A percentile compares a stretch with the other conserved stretches of the same genome.
Evolutionary conservation across 2,888 invertebrate genomes (phyloP).

Genomic region (Acrobasis suavella): DNA sequence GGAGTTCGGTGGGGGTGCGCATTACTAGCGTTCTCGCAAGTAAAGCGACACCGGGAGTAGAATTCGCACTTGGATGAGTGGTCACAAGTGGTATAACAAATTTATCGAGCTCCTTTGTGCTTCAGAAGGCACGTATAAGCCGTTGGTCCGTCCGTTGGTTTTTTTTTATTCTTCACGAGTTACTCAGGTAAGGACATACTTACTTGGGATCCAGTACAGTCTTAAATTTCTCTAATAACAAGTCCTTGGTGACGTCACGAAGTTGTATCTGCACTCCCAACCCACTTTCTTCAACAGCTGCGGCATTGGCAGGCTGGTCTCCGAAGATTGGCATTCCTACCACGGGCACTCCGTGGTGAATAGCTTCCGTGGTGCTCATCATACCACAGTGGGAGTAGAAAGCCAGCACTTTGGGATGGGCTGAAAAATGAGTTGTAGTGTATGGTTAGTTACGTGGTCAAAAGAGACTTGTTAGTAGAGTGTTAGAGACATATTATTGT

Average conservation of each 20-base stretch:
- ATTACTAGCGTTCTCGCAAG: too few relatives aligned
- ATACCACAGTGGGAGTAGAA: slow-evolving; percentile 83
- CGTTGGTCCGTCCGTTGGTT: too few relatives aligned
- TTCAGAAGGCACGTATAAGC: too few relatives aligned
- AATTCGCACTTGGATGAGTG: too few relatives aligned
- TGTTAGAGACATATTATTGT: too few relatives aligned
- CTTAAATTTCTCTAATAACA: slow-evolving; percentile 68
- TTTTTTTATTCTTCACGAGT: too few relatives aligned
- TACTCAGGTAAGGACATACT: slow-evolving; percentile 36
- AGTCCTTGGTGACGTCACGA: slow-evolving; percentile 72
- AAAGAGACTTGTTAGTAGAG: too few relatives aligned
- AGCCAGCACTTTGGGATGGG: slow-evolving; percentile 58
- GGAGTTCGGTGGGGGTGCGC: too few relatives aligned
- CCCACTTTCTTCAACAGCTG: slow-evolving; percentile 76
- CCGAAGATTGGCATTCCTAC: slow-evolving; percentile 83
- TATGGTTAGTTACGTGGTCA: too few relatives aligned
- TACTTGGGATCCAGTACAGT: slow-evolving; percentile 77
- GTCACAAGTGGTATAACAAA: too few relatives aligned
- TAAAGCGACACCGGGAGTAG: too few relatives aligned
- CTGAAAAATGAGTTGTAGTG: slow-evolving; percentile 37
- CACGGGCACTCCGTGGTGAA: slow-evolving; percentile 81
- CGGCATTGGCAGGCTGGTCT: slow-evolving; percentile 82
- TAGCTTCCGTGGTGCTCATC: slow-evolving; percentile 81
- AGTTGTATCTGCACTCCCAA: slow-evolving; percentile 71
- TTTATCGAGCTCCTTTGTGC: too few relatives aligned